Percentiles rank a stretch among this genome's conserved stretches.
These are phyloP conservation scores for Nothoprocta perdicaria DNA, from an alignment of 2,113 vertebrate species.

Conservation along the genomic window DNA sequence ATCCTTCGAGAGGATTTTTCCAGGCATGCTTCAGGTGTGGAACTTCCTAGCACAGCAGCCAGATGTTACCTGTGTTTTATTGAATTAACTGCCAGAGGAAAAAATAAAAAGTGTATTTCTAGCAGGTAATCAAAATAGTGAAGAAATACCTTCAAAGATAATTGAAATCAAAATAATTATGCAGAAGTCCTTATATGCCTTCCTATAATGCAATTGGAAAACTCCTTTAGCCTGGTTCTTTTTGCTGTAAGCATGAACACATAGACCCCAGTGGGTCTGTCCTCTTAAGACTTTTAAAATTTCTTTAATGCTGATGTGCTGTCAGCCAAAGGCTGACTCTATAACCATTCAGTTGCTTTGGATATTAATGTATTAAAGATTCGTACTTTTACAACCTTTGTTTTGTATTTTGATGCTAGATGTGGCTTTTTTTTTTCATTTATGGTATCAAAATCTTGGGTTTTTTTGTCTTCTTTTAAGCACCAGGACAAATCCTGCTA, in stretches of 20 bases:
- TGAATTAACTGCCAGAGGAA: not conserved
- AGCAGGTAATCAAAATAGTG: not conserved
- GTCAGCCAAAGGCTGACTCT: not conserved
- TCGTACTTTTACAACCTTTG: not conserved
- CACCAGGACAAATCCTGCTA: not conserved
- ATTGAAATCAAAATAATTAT: not conserved
- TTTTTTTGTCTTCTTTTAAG: not conserved
- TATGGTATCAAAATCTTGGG: not conserved
- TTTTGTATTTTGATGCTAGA: not conserved
- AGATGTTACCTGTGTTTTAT: not conserved
- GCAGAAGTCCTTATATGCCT: not conserved
- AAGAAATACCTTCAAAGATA: not conserved
- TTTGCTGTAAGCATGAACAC: not conserved
- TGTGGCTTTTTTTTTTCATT: not conserved
- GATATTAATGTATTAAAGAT: not conserved
- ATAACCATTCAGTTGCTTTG: not conserved
- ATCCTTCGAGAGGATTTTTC: not conserved
- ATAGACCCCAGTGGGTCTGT: not conserved
- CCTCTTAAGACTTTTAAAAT: not conserved
- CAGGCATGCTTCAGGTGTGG: not conserved
- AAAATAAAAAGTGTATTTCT: not conserved
- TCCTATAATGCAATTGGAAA: conserved; percentile 22
- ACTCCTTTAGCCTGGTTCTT: not conserved
- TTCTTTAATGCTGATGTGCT: not conserved
- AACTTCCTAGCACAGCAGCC: not conserved